phyloP scores from a whole-genome alignment of 2,888 invertebrate species.

The Melitaea athalia region DNA sequence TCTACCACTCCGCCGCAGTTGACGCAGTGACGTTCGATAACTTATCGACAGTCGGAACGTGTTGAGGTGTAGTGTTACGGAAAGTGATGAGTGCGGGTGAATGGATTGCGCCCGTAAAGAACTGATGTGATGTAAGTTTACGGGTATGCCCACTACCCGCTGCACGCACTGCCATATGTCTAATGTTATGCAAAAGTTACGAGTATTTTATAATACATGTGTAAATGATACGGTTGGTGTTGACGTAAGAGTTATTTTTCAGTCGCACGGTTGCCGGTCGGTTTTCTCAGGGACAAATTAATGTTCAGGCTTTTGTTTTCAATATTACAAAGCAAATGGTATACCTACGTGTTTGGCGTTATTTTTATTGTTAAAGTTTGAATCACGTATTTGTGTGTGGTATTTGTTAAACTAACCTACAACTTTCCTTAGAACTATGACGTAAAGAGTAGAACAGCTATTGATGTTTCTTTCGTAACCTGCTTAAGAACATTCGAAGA shows the following conservation, averaged over 20 bases:
- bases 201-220: slow-evolving; percentile 18
- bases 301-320: slow-evolving; percentile 7
- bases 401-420: background rate
- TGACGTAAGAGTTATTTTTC: slow-evolving; percentile 26
- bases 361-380: background rate
- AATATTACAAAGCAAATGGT: no score
- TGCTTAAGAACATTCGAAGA: background rate
- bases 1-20: slow-evolving; percentile 37
- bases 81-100: slow-evolving; percentile 31
- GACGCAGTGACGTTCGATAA: slow-evolving; percentile 64
- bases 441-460: background rate
- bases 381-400: background rate
- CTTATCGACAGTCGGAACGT: slow-evolving; percentile 32
- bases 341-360: no score
- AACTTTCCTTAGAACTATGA: background rate
- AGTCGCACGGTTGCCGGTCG: slow-evolving; percentile 22
- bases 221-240: slow-evolving; percentile 27
- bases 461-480: background rate
- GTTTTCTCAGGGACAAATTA: slow-evolving; percentile 20
- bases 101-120: slow-evolving; percentile 32
- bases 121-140: slow-evolving; percentile 35
- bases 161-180: background rate
- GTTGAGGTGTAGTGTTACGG: slow-evolving; percentile 37
- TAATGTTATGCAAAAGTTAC: slow-evolving; percentile 24
- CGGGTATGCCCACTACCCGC: background rate